Conservation (phyloP, 2,113 vertebrate species). For the Verasper variegatus region DNA sequence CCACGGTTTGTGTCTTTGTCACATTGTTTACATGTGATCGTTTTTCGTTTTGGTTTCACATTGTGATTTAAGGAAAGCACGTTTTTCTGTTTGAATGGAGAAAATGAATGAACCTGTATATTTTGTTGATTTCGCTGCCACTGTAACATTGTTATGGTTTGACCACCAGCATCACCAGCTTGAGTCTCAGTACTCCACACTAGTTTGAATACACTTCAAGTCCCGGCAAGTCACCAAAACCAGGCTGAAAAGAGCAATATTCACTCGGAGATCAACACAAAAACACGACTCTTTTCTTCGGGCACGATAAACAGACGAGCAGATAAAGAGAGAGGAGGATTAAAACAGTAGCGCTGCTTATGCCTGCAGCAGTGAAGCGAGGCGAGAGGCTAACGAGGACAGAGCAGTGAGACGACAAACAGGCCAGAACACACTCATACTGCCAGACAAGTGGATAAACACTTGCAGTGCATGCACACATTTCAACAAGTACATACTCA, state of each 20-base stretch:
- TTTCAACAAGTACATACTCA: conserved; percentile 1
- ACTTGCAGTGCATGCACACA: not conserved
- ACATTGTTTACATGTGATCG: too few species aligned
- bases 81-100: too few species aligned
- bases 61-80: too few species aligned
- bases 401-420: not conserved
- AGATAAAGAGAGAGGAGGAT: not conserved
- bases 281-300: not conserved
- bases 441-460: not conserved
- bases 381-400: not conserved
- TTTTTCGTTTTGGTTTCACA: too few species aligned
- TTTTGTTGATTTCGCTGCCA: too few species aligned
- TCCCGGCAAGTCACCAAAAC: not conserved
- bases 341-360: not conserved
- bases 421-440: not conserved
- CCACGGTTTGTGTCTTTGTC: too few species aligned
- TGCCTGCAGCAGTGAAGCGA: not conserved
- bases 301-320: not conserved
- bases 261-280: not conserved
- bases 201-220: not conserved
- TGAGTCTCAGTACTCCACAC: too few species aligned
- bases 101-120: too few species aligned
- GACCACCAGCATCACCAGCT: too few species aligned
- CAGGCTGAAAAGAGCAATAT: not conserved
- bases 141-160: too few species aligned